phyloP scores from a whole-genome alignment of 2,113 vertebrate species.

The Pionites leucogaster region DNA sequence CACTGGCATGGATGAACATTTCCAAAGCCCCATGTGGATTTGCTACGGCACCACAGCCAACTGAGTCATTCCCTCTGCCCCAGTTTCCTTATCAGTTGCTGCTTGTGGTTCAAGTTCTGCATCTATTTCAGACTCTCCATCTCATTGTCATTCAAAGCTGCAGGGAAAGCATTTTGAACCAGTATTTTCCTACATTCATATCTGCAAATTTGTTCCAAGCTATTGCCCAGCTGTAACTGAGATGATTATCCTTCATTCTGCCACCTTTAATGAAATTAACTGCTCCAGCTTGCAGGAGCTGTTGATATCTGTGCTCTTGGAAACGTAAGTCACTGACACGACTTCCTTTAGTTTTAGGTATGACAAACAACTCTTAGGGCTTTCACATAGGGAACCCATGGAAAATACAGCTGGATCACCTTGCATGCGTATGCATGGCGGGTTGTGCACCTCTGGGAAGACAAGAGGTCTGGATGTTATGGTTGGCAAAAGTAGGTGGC shows the following conservation, averaged over 20 bases:
- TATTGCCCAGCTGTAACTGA: background rate
- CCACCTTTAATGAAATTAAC: constrained; percentile 36
- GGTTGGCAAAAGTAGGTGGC: background rate
- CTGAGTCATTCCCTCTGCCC: constrained; percentile 64
- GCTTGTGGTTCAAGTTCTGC: constrained; percentile 36
- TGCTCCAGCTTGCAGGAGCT: background rate
- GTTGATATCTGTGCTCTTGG: background rate
- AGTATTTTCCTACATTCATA: background rate
- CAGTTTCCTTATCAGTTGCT: constrained; percentile 59
- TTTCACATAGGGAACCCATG: background rate
- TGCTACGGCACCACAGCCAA: constrained; percentile 40
- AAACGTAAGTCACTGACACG: background rate
- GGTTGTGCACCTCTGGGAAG: background rate
- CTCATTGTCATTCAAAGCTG: constrained; percentile 61
- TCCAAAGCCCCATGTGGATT: constrained; percentile 55
- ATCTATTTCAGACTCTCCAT: constrained; percentile 44
- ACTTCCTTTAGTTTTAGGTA: background rate
- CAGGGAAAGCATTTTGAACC: constrained; percentile 37
- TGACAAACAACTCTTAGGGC: background rate
- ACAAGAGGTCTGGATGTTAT: background rate
- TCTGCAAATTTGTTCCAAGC: constrained; percentile 7
- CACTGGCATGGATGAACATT: constrained; percentile 39
- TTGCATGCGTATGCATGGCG: accelerated
- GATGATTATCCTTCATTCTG: constrained; percentile 35
- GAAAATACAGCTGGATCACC: background rate